Evolutionary conservation across 2,888 invertebrate species (phyloP).

Genomic region (Papilio gigon): DNA sequence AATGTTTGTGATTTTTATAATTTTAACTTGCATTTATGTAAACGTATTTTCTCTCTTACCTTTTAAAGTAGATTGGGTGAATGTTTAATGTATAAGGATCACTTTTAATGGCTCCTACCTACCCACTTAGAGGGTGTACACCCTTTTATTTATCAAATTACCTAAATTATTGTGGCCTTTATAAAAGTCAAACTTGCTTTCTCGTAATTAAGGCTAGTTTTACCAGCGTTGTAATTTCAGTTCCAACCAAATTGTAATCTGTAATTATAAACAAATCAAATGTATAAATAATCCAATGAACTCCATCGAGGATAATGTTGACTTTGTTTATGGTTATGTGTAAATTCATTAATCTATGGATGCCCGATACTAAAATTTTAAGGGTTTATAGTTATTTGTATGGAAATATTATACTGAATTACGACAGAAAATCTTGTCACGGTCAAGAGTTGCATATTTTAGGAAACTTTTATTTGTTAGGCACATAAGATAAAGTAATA

Average conservation of each 20-base stretch:
- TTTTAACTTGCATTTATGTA: constrained; percentile 43
- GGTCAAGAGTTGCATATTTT: constrained; percentile 78
- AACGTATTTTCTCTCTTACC: constrained; percentile 39
- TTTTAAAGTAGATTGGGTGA: constrained; percentile 71
- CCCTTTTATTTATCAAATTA: constrained; percentile 75
- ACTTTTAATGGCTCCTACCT: constrained; percentile 66
- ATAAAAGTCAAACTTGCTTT: constrained; percentile 77
- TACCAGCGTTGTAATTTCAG: constrained; percentile 62
- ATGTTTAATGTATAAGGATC: constrained; percentile 58
- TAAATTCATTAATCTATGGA: constrained; percentile 56
- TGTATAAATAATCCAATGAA: constrained; percentile 34
- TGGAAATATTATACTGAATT: constrained; percentile 56
- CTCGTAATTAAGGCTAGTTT: constrained; percentile 74
- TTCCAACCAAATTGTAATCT: constrained; percentile 58
- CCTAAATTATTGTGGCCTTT: constrained; percentile 81
- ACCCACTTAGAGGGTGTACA: constrained; percentile 67
- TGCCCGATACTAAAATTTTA: constrained; percentile 55
- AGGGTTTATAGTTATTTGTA: constrained; percentile 56
- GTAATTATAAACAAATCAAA: constrained; percentile 57
- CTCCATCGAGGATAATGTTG: constrained; percentile 42
- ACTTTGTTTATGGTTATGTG: constrained; percentile 58
- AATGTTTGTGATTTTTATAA: constrained; percentile 33
- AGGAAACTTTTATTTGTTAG: constrained; percentile 78
- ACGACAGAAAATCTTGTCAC: constrained; percentile 61
- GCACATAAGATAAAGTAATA: constrained; percentile 78